A percentile compares a stretch with the other conserved stretches of the same genome.
Evolutionary conservation across 2,888 invertebrate genomes (phyloP).

Genomic region (Spialia ferax): DNA sequence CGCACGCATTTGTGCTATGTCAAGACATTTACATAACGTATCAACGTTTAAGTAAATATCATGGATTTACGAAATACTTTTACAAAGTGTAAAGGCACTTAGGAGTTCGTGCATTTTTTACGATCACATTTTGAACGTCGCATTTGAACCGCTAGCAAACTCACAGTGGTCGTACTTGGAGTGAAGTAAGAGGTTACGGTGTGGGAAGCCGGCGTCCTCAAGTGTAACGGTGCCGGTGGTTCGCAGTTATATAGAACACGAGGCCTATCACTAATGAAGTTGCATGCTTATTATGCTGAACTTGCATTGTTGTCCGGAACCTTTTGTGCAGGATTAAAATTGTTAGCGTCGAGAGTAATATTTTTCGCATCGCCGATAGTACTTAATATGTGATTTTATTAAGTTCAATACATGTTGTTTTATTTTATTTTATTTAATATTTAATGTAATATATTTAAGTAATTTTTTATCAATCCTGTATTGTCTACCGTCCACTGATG

Average conservation of each 20-base stretch:
- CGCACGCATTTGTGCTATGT: too few species aligned
- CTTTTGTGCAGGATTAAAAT: not conserved
- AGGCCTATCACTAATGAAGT: slow-evolving; percentile 16
- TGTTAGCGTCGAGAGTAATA: not conserved
- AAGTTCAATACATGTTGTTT: too few species aligned
- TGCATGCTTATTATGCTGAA: slow-evolving; percentile 6
- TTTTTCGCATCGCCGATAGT: too few species aligned
- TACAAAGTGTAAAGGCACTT: not conserved
- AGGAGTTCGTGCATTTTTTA: not conserved
- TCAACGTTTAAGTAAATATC: too few species aligned
- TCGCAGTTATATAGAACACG: slow-evolving; percentile 2
- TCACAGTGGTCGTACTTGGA: slow-evolving; percentile 57
- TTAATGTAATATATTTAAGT: too few species aligned
- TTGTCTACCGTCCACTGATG: too few species aligned
- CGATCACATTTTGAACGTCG: not conserved
- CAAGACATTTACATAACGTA: too few species aligned
- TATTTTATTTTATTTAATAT: too few species aligned
- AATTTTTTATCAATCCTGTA: too few species aligned
- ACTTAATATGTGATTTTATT: too few species aligned
- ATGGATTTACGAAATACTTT: not conserved
- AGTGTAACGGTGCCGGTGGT: slow-evolving; percentile 48
- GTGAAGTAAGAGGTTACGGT: slow-evolving; percentile 56
- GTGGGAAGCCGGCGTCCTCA: slow-evolving; percentile 67
- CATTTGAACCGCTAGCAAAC: not conserved
- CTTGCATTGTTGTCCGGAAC: not conserved